Base-by-base conservation (phyloP, 2,888 invertebrate genomes). In the Achlya flavicornis region DNA sequence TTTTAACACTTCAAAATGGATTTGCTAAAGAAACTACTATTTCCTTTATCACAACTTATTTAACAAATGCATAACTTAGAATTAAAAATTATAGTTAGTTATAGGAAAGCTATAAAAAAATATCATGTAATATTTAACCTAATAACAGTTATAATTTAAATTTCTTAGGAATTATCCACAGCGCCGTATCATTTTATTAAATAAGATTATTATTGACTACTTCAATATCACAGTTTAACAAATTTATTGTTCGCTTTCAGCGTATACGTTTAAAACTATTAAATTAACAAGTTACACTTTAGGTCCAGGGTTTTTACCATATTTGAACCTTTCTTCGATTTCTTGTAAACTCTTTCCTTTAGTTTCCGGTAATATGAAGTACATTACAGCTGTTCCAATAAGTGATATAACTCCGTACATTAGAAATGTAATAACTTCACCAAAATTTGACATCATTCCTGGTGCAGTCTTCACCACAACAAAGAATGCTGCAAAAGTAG, bases 381-480 rank as follows among this genome's bases (percentile, higher is more conserved):
- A 95, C 65, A 96, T 87, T 61, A 95, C 89, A 3, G 93, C 67
- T 32, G 95, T 94, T 4, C 96, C 96, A 8, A 95, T 35, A 0
- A 95, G 80, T 0, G 96, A 94, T 70, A 96, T 87, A 0, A 88
- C 66, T 32, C 95, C 96, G 76, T 96, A 96, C 62, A 94, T 80
- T 1, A 95, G 83, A 86, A 96, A 97, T n/a, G 95, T 94, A n/a
- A 94, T 89, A 1, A 93, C 94, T 67, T 94, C 92, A 35, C 96
- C 95, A n/a, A 95, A 86, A 58, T 80, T 77, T 0, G 76, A 75
- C 84, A 96, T 94, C 93, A 96, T 92, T 0, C 90, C 89, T 0
- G 96, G 96, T 61, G 95, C 95, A 0, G 95, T 94, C 85, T 97
- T 96, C 2, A 97, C 96, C 1, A 96, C 95, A 2, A 93, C 71